Percentiles rank a stretch among this genome's conserved stretches.
Conservation (phyloP, 2,797 vertebrate species). For the Thripadectes ignobilis region DNA sequence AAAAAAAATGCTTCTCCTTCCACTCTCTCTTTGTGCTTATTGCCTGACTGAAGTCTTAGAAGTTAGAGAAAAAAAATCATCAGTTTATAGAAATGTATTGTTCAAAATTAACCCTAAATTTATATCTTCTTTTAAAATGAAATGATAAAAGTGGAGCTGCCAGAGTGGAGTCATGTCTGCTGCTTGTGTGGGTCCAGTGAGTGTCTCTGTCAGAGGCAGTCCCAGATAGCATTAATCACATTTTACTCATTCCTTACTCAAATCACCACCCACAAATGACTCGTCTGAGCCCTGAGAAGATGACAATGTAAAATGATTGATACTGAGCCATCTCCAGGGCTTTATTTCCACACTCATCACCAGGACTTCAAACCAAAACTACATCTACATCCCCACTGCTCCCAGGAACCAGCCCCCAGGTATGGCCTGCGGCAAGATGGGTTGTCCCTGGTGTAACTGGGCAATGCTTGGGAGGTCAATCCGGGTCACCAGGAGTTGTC, state of each 20-base stretch:
- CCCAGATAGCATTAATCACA: not conserved
- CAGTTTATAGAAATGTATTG: not conserved
- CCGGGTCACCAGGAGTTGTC: not conserved
- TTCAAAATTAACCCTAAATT: not conserved
- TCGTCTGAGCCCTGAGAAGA: not conserved
- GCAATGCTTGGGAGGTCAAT: too few relatives aligned
- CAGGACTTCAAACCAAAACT: not conserved
- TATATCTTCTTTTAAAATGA: not conserved
- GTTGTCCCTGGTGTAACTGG: not conserved
- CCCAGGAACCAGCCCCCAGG: not conserved
- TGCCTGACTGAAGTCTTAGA: not conserved
- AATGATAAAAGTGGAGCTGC: not conserved
- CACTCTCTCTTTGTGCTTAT: not conserved
- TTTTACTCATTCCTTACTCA: not conserved
- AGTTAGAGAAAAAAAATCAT: not conserved
- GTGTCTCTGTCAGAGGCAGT: not conserved
- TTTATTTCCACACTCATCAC: not conserved
- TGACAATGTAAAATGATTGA: not conserved
- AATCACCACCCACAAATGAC: not conserved
- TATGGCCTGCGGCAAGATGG: not conserved
- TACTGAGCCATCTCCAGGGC: not conserved
- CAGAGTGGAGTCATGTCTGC: not conserved
- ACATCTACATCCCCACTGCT: fast-evolving
- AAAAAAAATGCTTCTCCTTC: not conserved
- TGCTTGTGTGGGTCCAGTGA: not conserved